These are phyloP conservation scores for Anomalospiza imberbis DNA, from an alignment of 2,797 vertebrate species.

Conservation along the genomic window DNA sequence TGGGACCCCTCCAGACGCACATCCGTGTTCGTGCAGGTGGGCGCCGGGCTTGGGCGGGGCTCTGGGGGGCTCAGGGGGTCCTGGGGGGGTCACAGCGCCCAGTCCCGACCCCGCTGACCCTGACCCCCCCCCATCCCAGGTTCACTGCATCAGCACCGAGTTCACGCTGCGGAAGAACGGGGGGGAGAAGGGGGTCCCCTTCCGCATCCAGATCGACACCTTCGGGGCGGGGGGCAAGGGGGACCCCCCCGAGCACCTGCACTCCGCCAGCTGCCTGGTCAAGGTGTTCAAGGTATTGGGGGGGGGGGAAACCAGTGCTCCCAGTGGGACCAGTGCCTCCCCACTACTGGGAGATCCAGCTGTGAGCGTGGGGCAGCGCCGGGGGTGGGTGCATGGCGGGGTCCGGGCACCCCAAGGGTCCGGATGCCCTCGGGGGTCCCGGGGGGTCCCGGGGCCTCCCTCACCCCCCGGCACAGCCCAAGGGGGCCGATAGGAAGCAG, in stretches of 20 bases:
- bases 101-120: neutral
- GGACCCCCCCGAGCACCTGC: neutral
- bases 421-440: neutral
- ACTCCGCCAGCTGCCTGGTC: neutral
- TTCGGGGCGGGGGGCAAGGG: conserved; percentile 13
- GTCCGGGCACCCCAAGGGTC: neutral
- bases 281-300: neutral
- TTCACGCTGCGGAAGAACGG: neutral
- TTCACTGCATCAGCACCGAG: conserved; percentile 6
- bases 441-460: neutral
- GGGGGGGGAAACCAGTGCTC: no score
- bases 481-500: neutral
- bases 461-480: neutral
- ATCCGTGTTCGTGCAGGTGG: neutral
- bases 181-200: conserved; percentile 54
- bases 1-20: neutral
- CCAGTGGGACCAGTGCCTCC: neutral
- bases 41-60: neutral
- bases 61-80: neutral
- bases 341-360: neutral
- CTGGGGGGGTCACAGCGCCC: neutral
- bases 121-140: neutral
- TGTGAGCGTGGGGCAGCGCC: neutral
- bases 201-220: conserved; percentile 54
- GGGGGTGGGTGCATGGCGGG: neutral